These are phyloP conservation scores for Xestoiulus laeticollis DNA, from an alignment of 2,888 invertebrate genomes.

Conservation along the genomic window DNA sequence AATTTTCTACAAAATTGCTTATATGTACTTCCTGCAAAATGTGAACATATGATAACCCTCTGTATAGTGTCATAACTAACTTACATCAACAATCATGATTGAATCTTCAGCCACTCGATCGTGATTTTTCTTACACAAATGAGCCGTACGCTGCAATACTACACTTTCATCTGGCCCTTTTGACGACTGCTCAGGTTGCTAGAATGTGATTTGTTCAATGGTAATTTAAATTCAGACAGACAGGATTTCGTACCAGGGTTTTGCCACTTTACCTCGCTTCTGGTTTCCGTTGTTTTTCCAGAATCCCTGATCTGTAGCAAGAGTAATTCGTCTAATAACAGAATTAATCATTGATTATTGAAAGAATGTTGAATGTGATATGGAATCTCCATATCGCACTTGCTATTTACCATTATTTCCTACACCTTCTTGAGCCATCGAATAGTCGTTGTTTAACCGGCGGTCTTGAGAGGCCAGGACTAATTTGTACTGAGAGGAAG, in stretches of 20 bases:
- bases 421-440: constrained; percentile 62
- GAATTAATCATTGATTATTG: neutral
- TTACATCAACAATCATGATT: constrained; percentile 60
- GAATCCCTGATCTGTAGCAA: neutral
- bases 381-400: neutral
- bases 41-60: no score
- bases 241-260: neutral
- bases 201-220: neutral
- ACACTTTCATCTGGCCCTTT: constrained; percentile 57
- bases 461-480: constrained; percentile 62
- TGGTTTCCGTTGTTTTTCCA: constrained; percentile 17
- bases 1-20: no score
- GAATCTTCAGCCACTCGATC: constrained; percentile 58
- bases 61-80: no score
- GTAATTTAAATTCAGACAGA: neutral
- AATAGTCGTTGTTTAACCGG: constrained; percentile 63
- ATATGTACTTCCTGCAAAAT: no score
- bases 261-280: neutral
- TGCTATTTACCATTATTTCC: constrained; percentile 63
- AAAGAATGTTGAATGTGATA: neutral
- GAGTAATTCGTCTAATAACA: constrained; percentile 46
- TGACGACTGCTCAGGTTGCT: neutral
- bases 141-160: constrained; percentile 59
- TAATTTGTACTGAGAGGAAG: constrained; percentile 63
- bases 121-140: constrained; percentile 58